Percentiles rank a stretch among this genome's conserved stretches.
Conservation (phyloP, 1,140 invertebrate species). For the Glossosoma conforme region DNA sequence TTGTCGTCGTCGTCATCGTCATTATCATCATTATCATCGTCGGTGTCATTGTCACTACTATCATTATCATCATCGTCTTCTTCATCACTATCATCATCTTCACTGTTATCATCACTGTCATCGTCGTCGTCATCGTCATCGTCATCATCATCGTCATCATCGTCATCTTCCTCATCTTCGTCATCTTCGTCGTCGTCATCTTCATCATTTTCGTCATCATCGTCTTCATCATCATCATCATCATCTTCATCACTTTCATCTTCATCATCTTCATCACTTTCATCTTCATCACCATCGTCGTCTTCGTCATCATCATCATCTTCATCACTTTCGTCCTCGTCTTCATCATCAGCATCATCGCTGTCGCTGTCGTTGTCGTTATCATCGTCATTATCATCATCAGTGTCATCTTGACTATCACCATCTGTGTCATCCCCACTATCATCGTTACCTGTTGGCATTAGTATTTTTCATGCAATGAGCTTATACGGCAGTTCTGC, state of each 20-base stretch:
- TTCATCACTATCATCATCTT: constrained; percentile 45
- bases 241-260: constrained; percentile 52
- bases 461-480: constrained; percentile 54
- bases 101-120: constrained; percentile 46
- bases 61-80: constrained; percentile 46
- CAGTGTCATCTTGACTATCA: constrained; percentile 49
- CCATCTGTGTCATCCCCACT: constrained; percentile 46
- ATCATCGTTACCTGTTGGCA: constrained; percentile 54
- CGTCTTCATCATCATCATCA: constrained; percentile 44
- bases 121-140: constrained; percentile 37
- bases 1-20: constrained; percentile 42
- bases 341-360: constrained; percentile 46
- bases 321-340: constrained; percentile 47
- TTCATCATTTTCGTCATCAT: constrained; percentile 46
- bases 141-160: constrained; percentile 47
- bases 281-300: constrained; percentile 43
- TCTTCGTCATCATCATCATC: constrained; percentile 48
- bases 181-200: constrained; percentile 48
- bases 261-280: constrained; percentile 40
- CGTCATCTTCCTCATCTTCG: constrained; percentile 48
- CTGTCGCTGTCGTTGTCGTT: constrained; percentile 38
- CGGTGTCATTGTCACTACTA: constrained; percentile 49
- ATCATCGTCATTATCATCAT: constrained; percentile 43
- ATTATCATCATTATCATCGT: constrained; percentile 50
- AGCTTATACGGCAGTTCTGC: constrained; percentile 7